Evolutionary conservation across 2,888 invertebrate genomes (phyloP).

Genomic region (Troglohyphantes excavatus): DNA sequence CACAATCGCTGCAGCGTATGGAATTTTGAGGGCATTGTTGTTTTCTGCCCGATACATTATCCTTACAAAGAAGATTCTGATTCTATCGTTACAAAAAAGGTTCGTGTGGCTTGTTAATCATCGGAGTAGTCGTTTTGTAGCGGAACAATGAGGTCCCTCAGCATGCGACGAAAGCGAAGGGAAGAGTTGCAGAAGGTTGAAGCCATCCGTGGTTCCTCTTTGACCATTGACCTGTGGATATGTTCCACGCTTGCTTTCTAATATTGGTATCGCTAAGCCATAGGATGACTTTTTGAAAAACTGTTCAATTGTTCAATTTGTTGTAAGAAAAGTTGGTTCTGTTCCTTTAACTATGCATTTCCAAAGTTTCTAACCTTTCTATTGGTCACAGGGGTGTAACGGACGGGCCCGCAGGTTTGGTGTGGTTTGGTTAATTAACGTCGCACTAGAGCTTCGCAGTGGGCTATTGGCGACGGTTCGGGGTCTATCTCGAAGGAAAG

Average conservation of each 20-base stretch:
- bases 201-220: constrained; percentile 3
- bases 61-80: constrained; percentile 43
- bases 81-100: constrained; percentile 50
- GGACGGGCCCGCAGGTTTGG: too few species aligned
- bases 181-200: not conserved
- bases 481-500: too few species aligned
- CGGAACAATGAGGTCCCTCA: constrained; percentile 29
- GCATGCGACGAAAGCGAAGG: constrained; percentile 4
- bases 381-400: too few species aligned
- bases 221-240: constrained; percentile 15
- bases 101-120: constrained; percentile 36
- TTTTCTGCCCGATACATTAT: constrained; percentile 38
- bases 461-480: too few species aligned
- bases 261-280: too few species aligned
- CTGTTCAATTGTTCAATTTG: too few species aligned
- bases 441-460: too few species aligned
- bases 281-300: too few species aligned
- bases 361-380: too few species aligned
- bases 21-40: constrained; percentile 25
- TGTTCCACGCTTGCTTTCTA: not conserved
- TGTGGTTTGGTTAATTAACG: too few species aligned
- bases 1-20: constrained; percentile 8
- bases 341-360: too few species aligned
- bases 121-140: constrained; percentile 3
- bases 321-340: too few species aligned